phyloP scores from a whole-genome alignment of 2,888 invertebrate species.

The Tetragonisca angustula region DNA sequence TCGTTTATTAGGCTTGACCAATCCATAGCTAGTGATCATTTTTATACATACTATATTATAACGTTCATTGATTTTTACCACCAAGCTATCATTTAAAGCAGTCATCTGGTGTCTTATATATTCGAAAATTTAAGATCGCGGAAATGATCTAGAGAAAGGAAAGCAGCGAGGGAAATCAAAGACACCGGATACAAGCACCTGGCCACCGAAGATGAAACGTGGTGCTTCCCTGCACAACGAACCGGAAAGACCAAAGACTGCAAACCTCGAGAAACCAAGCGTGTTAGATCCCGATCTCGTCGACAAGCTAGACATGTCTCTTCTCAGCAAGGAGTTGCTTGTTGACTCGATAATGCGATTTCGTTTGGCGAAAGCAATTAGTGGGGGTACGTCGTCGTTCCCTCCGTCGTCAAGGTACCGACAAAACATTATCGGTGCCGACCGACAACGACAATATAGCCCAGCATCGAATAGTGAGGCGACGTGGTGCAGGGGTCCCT shows the following conservation, averaged over 20 bases:
- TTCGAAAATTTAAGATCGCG: not conserved
- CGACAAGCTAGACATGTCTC: slow-evolving; percentile 86
- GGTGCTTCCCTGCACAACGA: slow-evolving; percentile 47
- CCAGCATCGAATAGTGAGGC: slow-evolving; percentile 19
- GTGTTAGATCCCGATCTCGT: slow-evolving; percentile 85
- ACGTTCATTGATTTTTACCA: not conserved
- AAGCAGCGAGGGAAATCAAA: slow-evolving; percentile 54
- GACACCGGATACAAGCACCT: slow-evolving; percentile 74
- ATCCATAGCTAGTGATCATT: not conserved
- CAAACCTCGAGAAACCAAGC: slow-evolving; percentile 86
- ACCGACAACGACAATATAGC: slow-evolving; percentile 33
- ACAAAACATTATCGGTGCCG: slow-evolving; percentile 61
- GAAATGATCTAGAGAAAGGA: slow-evolving; percentile 31
- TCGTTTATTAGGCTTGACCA: too few species aligned
- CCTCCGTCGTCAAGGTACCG: slow-evolving; percentile 66
- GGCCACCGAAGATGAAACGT: slow-evolving; percentile 79
- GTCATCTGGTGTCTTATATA: not conserved
- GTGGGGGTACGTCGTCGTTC: slow-evolving; percentile 53
- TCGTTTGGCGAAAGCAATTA: slow-evolving; percentile 45
- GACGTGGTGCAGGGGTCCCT: slow-evolving; percentile 56
- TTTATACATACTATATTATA: not conserved
- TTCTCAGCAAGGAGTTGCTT: slow-evolving; percentile 85
- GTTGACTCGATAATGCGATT: slow-evolving; percentile 78
- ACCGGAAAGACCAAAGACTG: slow-evolving; percentile 85
- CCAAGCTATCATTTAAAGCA: not conserved